These are phyloP conservation scores for Torymus texanus DNA, from an alignment of 2,888 invertebrate species.

Conservation along the genomic window DNA sequence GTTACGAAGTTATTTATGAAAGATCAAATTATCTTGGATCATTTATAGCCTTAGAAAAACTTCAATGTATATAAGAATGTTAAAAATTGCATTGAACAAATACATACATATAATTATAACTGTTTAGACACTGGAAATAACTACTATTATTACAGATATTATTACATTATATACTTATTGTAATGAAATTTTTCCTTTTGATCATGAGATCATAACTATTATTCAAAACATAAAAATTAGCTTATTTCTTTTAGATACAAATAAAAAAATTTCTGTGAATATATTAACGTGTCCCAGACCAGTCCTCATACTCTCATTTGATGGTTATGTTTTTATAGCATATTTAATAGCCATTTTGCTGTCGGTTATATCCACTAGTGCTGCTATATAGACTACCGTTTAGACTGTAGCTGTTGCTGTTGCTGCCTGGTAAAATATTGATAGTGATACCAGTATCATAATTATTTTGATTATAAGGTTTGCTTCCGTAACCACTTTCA, in stretches of 20 bases:
- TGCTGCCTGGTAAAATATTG: constrained; percentile 33
- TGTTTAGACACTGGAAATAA: no score
- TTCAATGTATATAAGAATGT: no score
- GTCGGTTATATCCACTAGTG: constrained; percentile 64
- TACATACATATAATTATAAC: no score
- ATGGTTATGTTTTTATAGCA: constrained; percentile 48
- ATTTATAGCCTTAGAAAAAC: no score
- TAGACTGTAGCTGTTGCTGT: constrained; percentile 63
- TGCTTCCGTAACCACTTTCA: constrained; percentile 63
- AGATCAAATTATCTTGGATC: no score
- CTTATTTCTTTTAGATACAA: not conserved
- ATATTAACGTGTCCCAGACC: constrained; percentile 31
- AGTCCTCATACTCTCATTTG: constrained; percentile 46
- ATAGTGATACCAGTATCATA: constrained; percentile 47
- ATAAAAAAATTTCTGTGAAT: constrained; percentile 22
- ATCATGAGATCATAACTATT: no score
- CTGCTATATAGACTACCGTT: constrained; percentile 68
- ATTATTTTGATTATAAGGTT: constrained; percentile 66
- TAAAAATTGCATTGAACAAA: no score
- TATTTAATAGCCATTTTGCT: constrained; percentile 71
- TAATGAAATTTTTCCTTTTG: no score
- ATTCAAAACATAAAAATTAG: not conserved
- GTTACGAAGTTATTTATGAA: no score
- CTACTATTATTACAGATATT: no score
- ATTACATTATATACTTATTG: no score